These are phyloP conservation scores for Macroteleia sp. DNA, from an alignment of 2,888 invertebrate species.

Conservation along the genomic window DNA sequence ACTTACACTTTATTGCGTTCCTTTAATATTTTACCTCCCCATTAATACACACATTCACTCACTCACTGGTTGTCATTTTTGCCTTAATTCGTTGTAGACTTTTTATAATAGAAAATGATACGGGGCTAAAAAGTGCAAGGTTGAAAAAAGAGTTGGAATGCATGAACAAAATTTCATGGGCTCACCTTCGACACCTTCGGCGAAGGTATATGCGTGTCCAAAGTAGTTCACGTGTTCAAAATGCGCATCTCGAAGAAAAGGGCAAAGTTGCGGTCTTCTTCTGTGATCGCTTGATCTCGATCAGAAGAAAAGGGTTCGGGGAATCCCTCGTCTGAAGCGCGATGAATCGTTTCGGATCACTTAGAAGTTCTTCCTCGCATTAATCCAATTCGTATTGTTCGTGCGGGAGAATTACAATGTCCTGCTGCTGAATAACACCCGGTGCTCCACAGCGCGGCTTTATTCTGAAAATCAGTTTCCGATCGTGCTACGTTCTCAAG, in stretches of 20 bases:
- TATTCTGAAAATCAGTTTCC: conserved; percentile 76
- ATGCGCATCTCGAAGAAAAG: conserved; percentile 46
- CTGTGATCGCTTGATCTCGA: conserved; percentile 9
- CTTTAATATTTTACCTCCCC: neutral
- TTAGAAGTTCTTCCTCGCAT: conserved; percentile 51
- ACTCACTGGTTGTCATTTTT: too few species aligned
- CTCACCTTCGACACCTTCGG: conserved; percentile 55
- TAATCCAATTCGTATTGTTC: conserved; percentile 27
- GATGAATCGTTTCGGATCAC: conserved; percentile 42
- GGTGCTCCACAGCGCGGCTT: conserved; percentile 46
- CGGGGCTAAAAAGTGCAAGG: neutral
- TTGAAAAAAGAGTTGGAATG: conserved; percentile 24
- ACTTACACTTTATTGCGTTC: conserved; percentile 30
- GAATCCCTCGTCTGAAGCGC: conserved; percentile 37
- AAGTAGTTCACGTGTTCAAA: conserved; percentile 45
- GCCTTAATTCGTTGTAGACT: too few species aligned
- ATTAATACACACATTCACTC: too few species aligned
- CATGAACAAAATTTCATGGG: conserved; percentile 50
- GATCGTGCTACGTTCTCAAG: conserved; percentile 79
- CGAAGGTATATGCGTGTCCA: conserved; percentile 53
- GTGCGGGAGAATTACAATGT: conserved; percentile 32
- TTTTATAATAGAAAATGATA: too few species aligned
- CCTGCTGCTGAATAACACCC: conserved; percentile 40
- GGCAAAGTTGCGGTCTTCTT: conserved; percentile 11
- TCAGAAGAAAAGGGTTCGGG: conserved; percentile 29